A percentile compares a stretch with the other conserved stretches of the same genome.
Conservation (phyloP, 1,140 invertebrate genomes). For the Prorops nasuta region DNA sequence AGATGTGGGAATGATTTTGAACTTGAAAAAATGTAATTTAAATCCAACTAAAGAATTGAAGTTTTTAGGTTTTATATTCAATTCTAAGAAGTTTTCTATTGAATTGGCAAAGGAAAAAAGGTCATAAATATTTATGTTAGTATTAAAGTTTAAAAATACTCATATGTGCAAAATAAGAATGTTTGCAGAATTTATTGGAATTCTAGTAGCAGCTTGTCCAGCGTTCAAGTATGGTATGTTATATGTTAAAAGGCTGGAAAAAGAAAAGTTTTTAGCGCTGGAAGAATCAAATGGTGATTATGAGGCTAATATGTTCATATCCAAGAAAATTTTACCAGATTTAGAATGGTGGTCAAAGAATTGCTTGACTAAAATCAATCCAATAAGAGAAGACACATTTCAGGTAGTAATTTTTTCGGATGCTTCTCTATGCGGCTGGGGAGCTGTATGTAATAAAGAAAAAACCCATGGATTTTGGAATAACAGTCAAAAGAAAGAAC, state of each 20-base stretch:
- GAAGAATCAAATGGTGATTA: constrained; percentile 8
- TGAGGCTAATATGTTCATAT: constrained; percentile 11
- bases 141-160: not conserved
- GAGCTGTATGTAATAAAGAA: not conserved
- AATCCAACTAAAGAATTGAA: constrained; percentile 11
- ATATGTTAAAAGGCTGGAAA: constrained; percentile 22
- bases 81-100: constrained; percentile 12
- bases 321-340: not conserved
- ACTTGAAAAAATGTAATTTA: constrained; percentile 17
- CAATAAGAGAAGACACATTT: constrained; percentile 1
- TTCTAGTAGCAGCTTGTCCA: constrained; percentile 20
- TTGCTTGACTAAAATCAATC: not conserved
- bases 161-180: constrained; percentile 19
- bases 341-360: constrained; percentile 3
- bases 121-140: not conserved
- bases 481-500: constrained; percentile 5
- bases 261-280: constrained; percentile 15
- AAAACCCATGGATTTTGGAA: constrained; percentile 9
- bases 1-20: constrained; percentile 22
- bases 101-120: constrained; percentile 15
- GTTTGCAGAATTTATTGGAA: constrained; percentile 22
- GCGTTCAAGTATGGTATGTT: constrained; percentile 24
- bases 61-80: constrained; percentile 26
- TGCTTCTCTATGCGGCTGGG: constrained; percentile 8
- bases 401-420: constrained; percentile 3